Base-by-base conservation (phyloP, 2,888 invertebrate genomes). In the Tuberolachnus salignus region DNA sequence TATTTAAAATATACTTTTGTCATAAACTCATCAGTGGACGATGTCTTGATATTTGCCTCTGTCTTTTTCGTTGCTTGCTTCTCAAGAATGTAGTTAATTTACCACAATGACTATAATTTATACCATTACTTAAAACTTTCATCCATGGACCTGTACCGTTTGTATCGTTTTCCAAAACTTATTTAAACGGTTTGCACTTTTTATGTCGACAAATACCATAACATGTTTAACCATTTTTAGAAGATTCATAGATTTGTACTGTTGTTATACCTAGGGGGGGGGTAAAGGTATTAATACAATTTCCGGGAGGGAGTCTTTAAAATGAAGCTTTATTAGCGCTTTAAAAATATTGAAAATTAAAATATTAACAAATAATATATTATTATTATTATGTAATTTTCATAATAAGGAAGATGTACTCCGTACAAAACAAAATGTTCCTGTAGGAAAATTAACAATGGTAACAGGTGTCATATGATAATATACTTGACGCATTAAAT, bases 381-480 rank as follows among this genome's bases (percentile, higher is more conserved):
- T n/a, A n/a, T n/a, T n/a, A n/a, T n/a, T n/a, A n/a, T n/a, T n/a
- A n/a, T n/a, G n/a, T n/a, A n/a, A n/a, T n/a, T n/a, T n/a, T n/a
- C n/a, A n/a, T n/a, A n/a, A n/a, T n/a, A n/a, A n/a, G n/a, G n/a
- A n/a, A n/a, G n/a, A n/a, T n/a, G n/a, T n/a, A n/a, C n/a, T n/a
- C n/a, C n/a, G n/a, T n/a, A n/a, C n/a, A n/a, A n/a, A n/a, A n/a
- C n/a, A n/a, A n/a, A n/a, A n/a, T n/a, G n/a, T n/a, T n/a, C n/a
- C n/a, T n/a, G n/a, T n/a, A n/a, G n/a, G n/a, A n/a, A n/a, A n/a
- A n/a, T n/a, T n/a, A n/a, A n/a, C n/a, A n/a, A 46, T 23, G 34
- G 44, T 72, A 72, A 72, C 72, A 72, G 72, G 72, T 72, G 72
- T 72, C 72, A 26, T 26, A 72, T 49, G 26, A 49, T 14, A 23